Base-by-base conservation (phyloP, 1,140 invertebrate species). In the Trigoniulus corallinus region DNA sequence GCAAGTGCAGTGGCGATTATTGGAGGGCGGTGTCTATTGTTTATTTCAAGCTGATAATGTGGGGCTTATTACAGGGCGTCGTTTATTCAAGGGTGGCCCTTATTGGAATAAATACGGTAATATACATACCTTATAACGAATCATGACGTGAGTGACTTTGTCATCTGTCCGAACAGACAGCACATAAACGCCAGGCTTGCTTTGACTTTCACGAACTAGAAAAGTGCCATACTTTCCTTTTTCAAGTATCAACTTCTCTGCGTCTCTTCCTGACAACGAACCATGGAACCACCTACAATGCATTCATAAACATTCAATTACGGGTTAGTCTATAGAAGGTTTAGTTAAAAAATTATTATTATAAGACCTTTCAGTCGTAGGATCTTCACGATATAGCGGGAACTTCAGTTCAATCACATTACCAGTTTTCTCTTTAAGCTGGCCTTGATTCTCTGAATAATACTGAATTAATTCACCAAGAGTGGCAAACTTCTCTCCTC, bases 261-360 rank as follows among this genome's bases (percentile, higher is more conserved):
- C 92, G 71, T 97, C 91, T 69, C 91, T 92, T 27, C 91, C 89
- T 50, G 88, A 89, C 57, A 98, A 78, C 67, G 95, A 86, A 44
- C 92, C 92, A 71, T 98, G 94, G 70, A 97, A 98, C 92, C 93
- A 98, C 66, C 85, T 85, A 67, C 20, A n/a, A n/a, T n/a, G n/a
- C n/a, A n/a, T n/a, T n/a, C n/a, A n/a, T n/a, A n/a, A n/a, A n/a
- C n/a, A n/a, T 3, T 37, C 3, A 69, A n/a, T 50, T 34, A 34
- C 57, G 22, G 44, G 13, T 15, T 50, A 13, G 51, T 23, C 15
- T 7, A 34, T 3, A 25, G 2, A 15, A 34, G 40, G 7, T 29
- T 12, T 27, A n/a, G 47, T 27, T 23, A 44, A 51, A 42, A 25
- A 49, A 1, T 4, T 4, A 10, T 43, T 22, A 43, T 18, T n/a